Percentiles rank a stretch among this genome's conserved stretches.
These are phyloP conservation scores for Plestiodon gilberti DNA, from an alignment of 2,113 vertebrate species.

Conservation along the genomic window DNA sequence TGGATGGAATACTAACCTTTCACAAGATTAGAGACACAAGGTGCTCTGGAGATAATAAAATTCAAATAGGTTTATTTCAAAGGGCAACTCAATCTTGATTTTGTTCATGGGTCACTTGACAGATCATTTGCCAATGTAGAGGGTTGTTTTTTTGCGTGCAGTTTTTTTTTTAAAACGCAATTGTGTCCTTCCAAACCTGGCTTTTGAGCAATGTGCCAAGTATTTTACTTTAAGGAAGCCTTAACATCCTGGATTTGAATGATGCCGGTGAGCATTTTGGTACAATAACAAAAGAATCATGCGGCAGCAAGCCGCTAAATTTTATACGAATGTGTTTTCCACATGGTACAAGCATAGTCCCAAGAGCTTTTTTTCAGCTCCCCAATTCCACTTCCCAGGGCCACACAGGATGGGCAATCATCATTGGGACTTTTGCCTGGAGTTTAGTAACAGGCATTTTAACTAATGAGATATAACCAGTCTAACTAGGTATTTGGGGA, in stretches of 20 bases:
- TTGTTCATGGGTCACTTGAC: constrained; percentile 80
- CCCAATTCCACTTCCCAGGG: no score
- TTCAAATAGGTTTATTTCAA: constrained; percentile 85
- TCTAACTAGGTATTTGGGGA: no score
- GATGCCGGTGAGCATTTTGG: constrained; percentile 38
- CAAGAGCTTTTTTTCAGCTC: no score
- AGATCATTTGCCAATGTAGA: constrained; percentile 78
- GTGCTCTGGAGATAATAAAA: constrained; percentile 83
- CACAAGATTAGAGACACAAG: constrained; percentile 81
- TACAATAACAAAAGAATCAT: not conserved
- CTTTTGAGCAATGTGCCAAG: constrained; percentile 60
- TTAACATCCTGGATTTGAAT: constrained; percentile 45
- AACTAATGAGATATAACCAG: no score
- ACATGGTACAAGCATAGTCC: not conserved
- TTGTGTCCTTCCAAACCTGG: constrained; percentile 49
- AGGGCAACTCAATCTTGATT: constrained; percentile 83
- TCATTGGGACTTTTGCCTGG: no score
- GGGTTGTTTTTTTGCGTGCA: not conserved
- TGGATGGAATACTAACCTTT: constrained; percentile 81
- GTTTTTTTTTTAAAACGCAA: not conserved
- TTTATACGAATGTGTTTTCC: constrained; percentile 9
- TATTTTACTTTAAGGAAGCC: constrained; percentile 67
- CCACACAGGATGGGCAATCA: no score
- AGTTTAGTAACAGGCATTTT: no score
- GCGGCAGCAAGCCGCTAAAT: constrained; percentile 33